A percentile compares a stretch with the other conserved stretches of the same genome.
These are phyloP conservation scores for Halocynthia roretzi DNA, from an alignment of 23 tunicate species.

Conservation along the genomic window DNA sequence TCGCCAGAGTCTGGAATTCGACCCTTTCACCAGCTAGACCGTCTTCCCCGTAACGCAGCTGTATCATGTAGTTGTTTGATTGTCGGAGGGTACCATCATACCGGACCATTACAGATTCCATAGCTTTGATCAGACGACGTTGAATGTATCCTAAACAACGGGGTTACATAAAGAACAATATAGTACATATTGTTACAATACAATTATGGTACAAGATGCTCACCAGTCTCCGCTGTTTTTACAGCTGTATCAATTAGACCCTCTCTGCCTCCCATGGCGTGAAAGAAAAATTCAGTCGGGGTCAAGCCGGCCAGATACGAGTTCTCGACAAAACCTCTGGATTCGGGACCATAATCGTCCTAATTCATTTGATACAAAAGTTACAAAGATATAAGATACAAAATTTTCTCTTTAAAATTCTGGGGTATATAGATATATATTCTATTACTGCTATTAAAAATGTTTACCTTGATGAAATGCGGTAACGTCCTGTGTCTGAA, in stretches of 20 bases:
- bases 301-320: conserved; percentile 99
- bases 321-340: conserved; percentile 98
- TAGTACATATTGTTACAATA: not conserved
- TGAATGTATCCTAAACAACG: conserved; percentile 80
- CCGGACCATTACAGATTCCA: conserved; percentile 99
- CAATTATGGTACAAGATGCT: not conserved
- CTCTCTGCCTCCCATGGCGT: conserved; percentile 99
- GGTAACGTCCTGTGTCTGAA: conserved; percentile 96
- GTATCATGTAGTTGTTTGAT: conserved; percentile 99
- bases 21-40: conserved; percentile 99
- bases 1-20: conserved; percentile 94
- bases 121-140: conserved; percentile 98
- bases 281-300: conserved; percentile 99
- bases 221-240: conserved; percentile 99
- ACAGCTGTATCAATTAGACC: conserved; percentile 99
- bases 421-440: not conserved
- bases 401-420: not conserved
- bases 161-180: not conserved
- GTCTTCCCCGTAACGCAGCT: conserved; percentile 97
- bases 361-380: not conserved
- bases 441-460: not conserved
- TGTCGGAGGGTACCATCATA: conserved; percentile 97
- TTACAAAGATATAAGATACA: not conserved
- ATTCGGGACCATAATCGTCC: conserved; percentile 99
- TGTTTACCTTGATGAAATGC: conserved; percentile 83